Evolutionary conservation across 2,113 vertebrate genomes (phyloP).

Genomic region (Tragelaphus imberbis): DNA sequence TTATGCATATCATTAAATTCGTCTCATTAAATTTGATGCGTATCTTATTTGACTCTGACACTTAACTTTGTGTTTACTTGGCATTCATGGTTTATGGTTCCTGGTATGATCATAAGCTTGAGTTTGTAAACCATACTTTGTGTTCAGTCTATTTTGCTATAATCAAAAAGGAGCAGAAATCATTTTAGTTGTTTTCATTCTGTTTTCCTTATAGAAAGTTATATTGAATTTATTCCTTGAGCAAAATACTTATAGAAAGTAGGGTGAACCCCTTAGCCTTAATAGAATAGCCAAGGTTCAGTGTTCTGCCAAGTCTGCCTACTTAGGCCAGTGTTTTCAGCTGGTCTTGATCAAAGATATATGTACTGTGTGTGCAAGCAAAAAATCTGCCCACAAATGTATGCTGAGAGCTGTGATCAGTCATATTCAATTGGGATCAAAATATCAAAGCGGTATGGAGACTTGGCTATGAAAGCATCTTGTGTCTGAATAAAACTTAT

Average conservation of each 20-base stretch:
- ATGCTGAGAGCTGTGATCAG: neutral
- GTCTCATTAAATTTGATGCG: constrained; percentile 4
- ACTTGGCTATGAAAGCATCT: neutral
- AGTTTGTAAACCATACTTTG: neutral
- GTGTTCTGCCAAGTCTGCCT: neutral
- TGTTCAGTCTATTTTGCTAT: constrained; percentile 19
- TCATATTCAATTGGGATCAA: constrained; percentile 6
- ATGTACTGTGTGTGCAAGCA: neutral
- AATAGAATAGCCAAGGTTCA: neutral
- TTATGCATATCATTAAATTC: neutral
- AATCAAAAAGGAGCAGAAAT: neutral
- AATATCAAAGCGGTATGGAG: neutral
- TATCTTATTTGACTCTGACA: constrained; percentile 36
- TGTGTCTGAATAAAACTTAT: neutral
- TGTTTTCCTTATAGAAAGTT: neutral
- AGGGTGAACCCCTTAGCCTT: neutral
- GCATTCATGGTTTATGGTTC: neutral
- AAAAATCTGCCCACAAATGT: neutral
- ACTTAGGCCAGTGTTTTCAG: neutral
- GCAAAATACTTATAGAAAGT: neutral
- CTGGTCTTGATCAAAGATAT: neutral
- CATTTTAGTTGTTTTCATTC: neutral
- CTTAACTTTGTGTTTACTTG: constrained; percentile 28
- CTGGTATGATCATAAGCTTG: neutral
- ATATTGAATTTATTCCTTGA: neutral